Conservation (phyloP, 2,888 invertebrate genomes). For the Agriopis aurantiaria region DNA sequence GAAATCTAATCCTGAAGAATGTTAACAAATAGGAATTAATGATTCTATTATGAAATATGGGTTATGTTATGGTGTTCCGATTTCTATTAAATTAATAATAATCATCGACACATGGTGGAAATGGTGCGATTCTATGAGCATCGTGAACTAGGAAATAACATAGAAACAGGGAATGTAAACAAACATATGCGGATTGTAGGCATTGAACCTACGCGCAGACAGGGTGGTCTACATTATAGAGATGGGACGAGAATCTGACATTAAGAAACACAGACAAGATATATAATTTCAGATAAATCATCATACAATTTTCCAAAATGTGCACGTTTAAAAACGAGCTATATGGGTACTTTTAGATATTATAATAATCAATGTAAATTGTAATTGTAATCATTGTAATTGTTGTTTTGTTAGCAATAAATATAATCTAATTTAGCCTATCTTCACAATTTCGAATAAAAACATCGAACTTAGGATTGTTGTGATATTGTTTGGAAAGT, state of each 20-base stretch:
- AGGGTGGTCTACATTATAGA: constrained; percentile 41
- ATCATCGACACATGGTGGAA: constrained; percentile 36
- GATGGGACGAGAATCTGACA: constrained; percentile 12
- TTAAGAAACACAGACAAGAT: background rate
- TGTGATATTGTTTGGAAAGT: too few species aligned
- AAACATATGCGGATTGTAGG: constrained; percentile 35
- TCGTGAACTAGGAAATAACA: constrained; percentile 43
- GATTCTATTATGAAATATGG: constrained; percentile 42
- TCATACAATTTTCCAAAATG: background rate
- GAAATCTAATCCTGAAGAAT: constrained; percentile 30
- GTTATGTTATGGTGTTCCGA: constrained; percentile 39
- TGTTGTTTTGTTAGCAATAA: too few species aligned
- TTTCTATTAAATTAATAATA: constrained; percentile 36
- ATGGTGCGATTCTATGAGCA: constrained; percentile 33
- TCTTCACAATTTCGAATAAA: too few species aligned
- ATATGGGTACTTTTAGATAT: too few species aligned
- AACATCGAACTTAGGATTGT: too few species aligned
- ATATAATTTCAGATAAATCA: too few species aligned
- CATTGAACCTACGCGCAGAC: constrained; percentile 34
- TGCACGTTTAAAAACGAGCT: too few species aligned
- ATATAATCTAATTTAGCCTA: too few species aligned
- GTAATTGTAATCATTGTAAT: too few species aligned
- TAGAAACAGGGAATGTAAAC: constrained; percentile 37
- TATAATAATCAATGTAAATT: too few species aligned
- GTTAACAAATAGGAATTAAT: constrained; percentile 39